Conservation (phyloP, 2,888 invertebrate species). For the Argyra leucocephala region DNA sequence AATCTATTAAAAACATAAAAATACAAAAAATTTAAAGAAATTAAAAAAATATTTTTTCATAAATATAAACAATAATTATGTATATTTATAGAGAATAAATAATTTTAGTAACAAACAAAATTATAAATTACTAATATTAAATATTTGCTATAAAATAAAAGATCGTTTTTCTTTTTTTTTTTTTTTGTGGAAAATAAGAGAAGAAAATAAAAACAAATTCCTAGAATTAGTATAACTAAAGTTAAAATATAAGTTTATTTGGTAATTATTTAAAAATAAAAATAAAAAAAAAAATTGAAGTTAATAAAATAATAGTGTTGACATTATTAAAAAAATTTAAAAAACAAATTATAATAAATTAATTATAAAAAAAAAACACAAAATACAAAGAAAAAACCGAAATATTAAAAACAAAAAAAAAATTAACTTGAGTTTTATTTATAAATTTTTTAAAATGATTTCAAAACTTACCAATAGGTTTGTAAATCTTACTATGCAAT, state of each 20-base stretch:
- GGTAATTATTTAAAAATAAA: not conserved
- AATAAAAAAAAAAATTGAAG: not conserved
- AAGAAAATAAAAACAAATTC: not conserved
- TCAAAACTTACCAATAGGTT: too few species aligned
- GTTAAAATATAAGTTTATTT: not conserved
- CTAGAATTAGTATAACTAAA: constrained; percentile 3
- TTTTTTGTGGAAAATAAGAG: not conserved
- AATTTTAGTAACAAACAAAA: not conserved
- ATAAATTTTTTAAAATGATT: too few species aligned
- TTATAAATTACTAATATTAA: not conserved
- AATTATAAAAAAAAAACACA: not conserved
- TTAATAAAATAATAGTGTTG: not conserved
- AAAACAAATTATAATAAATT: not conserved
- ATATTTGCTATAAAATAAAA: not conserved
- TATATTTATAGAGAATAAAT: not conserved
- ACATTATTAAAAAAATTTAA: not conserved
- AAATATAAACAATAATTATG: not conserved
- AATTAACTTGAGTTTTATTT: too few species aligned
- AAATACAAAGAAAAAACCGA: not conserved
- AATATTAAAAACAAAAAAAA: too few species aligned
- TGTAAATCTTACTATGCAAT: too few species aligned
- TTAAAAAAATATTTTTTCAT: not conserved
- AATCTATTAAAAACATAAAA: too few species aligned
- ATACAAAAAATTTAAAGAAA: not conserved
- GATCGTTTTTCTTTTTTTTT: not conserved